Percentiles rank a stretch among this genome's conserved stretches.
These are phyloP conservation scores for Mesorhabditis sp. DNA, from an alignment of 2,888 invertebrate species.

Conservation along the genomic window DNA sequence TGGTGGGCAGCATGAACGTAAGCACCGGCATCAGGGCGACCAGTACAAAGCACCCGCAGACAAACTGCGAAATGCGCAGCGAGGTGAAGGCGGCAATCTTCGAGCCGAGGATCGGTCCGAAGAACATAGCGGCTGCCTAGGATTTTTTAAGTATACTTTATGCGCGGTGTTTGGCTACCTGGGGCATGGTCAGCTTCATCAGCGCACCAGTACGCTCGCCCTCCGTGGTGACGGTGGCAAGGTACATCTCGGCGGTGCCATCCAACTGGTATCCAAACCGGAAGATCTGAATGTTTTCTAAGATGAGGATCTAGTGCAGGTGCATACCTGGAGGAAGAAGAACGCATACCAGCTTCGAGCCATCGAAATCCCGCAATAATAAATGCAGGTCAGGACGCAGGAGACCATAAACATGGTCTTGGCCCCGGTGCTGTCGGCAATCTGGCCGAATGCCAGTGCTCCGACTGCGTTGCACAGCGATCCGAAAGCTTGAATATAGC, in stretches of 20 bases:
- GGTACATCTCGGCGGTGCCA: constrained; percentile 57
- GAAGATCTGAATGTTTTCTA: constrained; percentile 33
- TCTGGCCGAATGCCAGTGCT: constrained; percentile 53
- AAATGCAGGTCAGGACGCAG: constrained; percentile 48
- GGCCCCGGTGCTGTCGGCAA: constrained; percentile 53
- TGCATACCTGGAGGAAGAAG: constrained; percentile 50
- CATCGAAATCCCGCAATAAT: constrained; percentile 53
- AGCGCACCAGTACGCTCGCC: constrained; percentile 53
- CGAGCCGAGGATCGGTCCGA: constrained; percentile 52
- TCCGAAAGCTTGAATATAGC: constrained; percentile 57
- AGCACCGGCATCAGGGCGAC: constrained; percentile 48
- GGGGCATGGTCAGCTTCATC: constrained; percentile 53
- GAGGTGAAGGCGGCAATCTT: constrained; percentile 54
- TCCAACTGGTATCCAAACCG: constrained; percentile 57
- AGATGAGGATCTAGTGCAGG: neutral
- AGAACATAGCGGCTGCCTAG: constrained; percentile 46
- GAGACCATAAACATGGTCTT: constrained; percentile 54
- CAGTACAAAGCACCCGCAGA: constrained; percentile 47
- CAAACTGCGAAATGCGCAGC: constrained; percentile 42
- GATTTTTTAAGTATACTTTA: constrained; percentile 9
- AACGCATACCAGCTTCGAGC: constrained; percentile 48
- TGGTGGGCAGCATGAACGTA: constrained; percentile 51
- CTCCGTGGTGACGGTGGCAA: constrained; percentile 57
- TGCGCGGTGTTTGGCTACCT: constrained; percentile 21
- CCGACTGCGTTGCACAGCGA: constrained; percentile 55